phyloP scores from a whole-genome alignment of 2,113 vertebrate genomes.

The Triplophysa rosa region DNA sequence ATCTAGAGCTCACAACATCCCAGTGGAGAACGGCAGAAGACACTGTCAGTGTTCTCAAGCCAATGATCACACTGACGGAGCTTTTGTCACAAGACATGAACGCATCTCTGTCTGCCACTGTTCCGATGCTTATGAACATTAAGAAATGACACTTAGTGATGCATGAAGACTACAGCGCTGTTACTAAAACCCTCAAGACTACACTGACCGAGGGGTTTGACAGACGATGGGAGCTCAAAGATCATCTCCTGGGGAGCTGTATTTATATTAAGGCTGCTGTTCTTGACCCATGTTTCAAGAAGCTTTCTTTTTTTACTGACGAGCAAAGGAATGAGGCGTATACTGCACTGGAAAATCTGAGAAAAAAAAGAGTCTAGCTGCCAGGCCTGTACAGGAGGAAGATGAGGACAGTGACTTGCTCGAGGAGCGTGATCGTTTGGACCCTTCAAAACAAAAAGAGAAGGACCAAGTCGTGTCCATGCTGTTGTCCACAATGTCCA shows the following conservation, averaged over 20 bases:
- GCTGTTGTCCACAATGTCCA: too few relatives aligned
- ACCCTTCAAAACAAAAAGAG: too few relatives aligned
- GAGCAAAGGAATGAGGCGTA: background rate
- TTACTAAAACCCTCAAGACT: too few relatives aligned
- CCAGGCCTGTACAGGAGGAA: constrained; percentile 10
- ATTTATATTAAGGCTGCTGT: background rate
- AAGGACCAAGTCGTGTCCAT: too few relatives aligned
- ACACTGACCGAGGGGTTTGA: too few relatives aligned
- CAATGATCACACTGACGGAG: too few relatives aligned
- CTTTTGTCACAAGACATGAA: too few relatives aligned
- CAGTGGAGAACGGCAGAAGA: constrained; percentile 35
- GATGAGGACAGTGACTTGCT: background rate
- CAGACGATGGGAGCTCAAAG: too few relatives aligned
- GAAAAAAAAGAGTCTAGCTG: constrained; percentile 12
- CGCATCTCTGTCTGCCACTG: constrained; percentile 17
- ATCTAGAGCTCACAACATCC: constrained; percentile 11
- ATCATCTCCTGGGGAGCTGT: too few relatives aligned
- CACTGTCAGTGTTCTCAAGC: too few relatives aligned
- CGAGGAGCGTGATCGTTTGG: too few relatives aligned
- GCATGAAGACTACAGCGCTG: background rate
- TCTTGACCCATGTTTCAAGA: background rate
- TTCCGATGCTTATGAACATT: constrained; percentile 9
- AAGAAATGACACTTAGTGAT: background rate
- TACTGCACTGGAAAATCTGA: background rate
- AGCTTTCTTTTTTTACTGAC: background rate